Evolutionary conservation across 1,140 invertebrate species (phyloP).

Genomic region (Arctopsyche grandis): DNA sequence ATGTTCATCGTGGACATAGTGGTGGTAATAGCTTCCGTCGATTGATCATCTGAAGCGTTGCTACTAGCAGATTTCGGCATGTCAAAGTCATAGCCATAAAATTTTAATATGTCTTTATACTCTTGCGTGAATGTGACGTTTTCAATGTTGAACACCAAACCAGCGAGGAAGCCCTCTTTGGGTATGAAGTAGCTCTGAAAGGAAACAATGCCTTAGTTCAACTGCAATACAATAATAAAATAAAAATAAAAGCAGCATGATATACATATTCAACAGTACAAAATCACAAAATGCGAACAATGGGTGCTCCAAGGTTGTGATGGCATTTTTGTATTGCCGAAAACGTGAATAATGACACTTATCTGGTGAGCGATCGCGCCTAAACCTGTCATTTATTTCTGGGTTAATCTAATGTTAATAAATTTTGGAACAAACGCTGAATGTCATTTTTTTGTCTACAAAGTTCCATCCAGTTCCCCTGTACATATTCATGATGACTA

Average conservation of each 20-base stretch:
- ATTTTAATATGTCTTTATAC: constrained; percentile 76
- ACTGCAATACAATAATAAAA: neutral
- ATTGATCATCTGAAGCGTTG: neutral
- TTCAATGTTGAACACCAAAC: constrained; percentile 79
- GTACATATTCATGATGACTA: neutral
- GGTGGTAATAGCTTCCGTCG: constrained; percentile 4
- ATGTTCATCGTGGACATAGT: constrained; percentile 48
- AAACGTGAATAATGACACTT: constrained; percentile 49
- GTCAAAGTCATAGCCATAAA: constrained; percentile 80
- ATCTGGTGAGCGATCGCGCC: constrained; percentile 23
- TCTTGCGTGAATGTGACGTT: constrained; percentile 76
- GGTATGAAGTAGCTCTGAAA: constrained; percentile 83
- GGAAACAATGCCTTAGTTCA: constrained; percentile 28
- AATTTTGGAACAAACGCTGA: neutral
- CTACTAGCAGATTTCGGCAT: constrained; percentile 55
- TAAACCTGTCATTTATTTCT: constrained; percentile 33
- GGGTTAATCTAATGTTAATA: constrained; percentile 31
- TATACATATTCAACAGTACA: constrained; percentile 4
- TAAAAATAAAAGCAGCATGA: too few species aligned
- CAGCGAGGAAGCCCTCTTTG: constrained; percentile 80
- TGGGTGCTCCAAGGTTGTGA: constrained; percentile 23
- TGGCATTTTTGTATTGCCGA: neutral
- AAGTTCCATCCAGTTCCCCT: neutral
- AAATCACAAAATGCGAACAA: constrained; percentile 10
- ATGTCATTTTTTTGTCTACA: neutral